Evolutionary conservation across 2,888 invertebrate genomes (phyloP), one percentile per base, ranked within the genome.

Genomic region (Pecten maximus): DNA sequence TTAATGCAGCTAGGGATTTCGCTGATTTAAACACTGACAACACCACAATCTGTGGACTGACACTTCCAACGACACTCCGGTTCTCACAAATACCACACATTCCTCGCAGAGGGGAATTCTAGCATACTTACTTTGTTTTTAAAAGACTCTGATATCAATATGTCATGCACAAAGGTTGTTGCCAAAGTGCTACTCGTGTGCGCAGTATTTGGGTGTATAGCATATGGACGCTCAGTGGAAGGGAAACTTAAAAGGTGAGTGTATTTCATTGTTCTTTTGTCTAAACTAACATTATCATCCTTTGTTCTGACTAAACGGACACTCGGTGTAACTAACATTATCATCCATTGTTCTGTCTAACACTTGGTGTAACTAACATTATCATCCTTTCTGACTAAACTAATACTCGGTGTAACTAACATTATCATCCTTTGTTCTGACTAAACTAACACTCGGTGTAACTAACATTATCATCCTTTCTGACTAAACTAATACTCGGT

Each of bases 231-330:
- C 0, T 74, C 74, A 10, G 74, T 74, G 74, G 74, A 74, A 74
- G 74, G 74, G 6, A 74, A 74, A 74, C 74, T 74, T 12, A 74
- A 74, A 74, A 74, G 74, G 74, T 74, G 35, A 74, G 74, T 74
- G 15, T 28, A 8, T 8, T 23, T 19, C 12, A 48, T 15, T 10
- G 15, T 48, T 4, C 19, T 48, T 48, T 48, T 48, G 19, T 16
- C 48, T 48, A 1, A 12, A 48, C 16, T 48, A 4, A 48, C 19
- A 48, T 15, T 4, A 48, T 48, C 10, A 19, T 48, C 15, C 12
- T 16, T 12, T 48, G 48, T 2, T 48, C 48, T 48, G 15, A n/a
- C n/a, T n/a, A n/a, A n/a, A n/a, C n/a, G n/a, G n/a, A n/a, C n/a
- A n/a, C n/a, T n/a, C n/a, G n/a, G n/a, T n/a, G n/a, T n/a, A n/a